Evolutionary conservation across 2,113 vertebrate species (phyloP), one percentile per base, ranked within the genome.

Genomic region (Nettapus auritus): DNA sequence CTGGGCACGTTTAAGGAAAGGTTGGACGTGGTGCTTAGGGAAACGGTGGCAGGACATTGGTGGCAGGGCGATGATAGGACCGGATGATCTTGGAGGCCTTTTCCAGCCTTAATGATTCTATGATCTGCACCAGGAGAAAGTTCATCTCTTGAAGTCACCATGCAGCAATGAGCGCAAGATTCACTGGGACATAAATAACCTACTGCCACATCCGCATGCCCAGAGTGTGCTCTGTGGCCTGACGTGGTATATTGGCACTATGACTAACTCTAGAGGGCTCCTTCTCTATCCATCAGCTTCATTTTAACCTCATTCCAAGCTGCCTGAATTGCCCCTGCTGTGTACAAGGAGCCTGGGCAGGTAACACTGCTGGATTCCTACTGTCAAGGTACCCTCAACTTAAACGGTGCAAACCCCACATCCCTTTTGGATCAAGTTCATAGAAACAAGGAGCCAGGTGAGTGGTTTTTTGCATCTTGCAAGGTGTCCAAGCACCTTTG

Each of bases 391-490:
- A 70, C 50, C 6, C 46, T 88, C 76, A 74, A 86, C 28, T 71
- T 79, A 59, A 85, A 75, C 28, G 87, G 11, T 14, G 26, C 15
- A 60, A 88, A 90, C 38, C 46, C 83, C 86, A 88, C 80, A 94
- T 90, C 73, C 83, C 48, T 94, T 95, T 76, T 93, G 86, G 66
- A 92, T 68, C 69, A 84, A 64, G 81, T 90, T 81, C 91, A 93
- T 62, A 95, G 66, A 86, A 93, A 90, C 60, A 74, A 86, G 81
- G 64, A 90, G 86, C 46, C 69, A 86, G 9, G 1, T n/a, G 71
- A 90, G 19, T 71, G 50, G 40, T 36, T 89, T 42, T 63, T 63
- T 82, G 52, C 52, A 93, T 93, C 78, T 82, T 88, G 67, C 64
- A 63, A 95, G 36, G n/a, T 53, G 34, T 42, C 22, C 34, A 64